Percentiles rank a stretch among this genome's conserved stretches.
phyloP scores from a whole-genome alignment of 2,797 vertebrate genomes.

The Hafferia zeledoni region DNA sequence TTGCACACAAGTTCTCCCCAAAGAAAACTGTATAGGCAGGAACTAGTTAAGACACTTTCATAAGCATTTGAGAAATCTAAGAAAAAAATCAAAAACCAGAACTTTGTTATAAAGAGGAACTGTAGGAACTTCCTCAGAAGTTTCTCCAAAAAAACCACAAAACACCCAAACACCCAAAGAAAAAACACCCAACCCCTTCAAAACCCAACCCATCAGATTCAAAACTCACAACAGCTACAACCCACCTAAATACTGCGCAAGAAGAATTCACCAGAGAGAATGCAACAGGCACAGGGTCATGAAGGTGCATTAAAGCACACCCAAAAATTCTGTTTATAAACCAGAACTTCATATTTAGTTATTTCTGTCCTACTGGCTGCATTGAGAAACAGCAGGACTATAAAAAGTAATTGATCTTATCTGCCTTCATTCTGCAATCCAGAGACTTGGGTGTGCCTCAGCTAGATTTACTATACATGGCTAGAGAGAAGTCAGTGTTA shows the following conservation, averaged over 20 bases:
- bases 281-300: background rate
- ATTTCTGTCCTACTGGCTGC: background rate
- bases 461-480: background rate
- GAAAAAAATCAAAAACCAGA: background rate
- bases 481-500: background rate
- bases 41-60: background rate
- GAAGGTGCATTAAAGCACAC: background rate
- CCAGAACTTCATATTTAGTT: background rate
- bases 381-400: background rate
- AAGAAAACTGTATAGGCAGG: background rate
- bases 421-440: background rate
- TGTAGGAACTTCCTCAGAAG: background rate
- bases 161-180: background rate
- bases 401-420: background rate
- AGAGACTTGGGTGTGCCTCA: background rate
- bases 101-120: constrained; percentile 17
- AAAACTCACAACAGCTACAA: background rate
- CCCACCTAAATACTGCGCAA: background rate
- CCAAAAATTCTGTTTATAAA: background rate
- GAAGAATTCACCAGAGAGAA: background rate
- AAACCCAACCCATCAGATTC: background rate
- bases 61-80: background rate
- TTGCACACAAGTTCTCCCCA: background rate
- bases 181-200: background rate
- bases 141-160: background rate